These are phyloP conservation scores for Schizaphis graminum DNA, from an alignment of 2,888 invertebrate species.

Conservation along the genomic window DNA sequence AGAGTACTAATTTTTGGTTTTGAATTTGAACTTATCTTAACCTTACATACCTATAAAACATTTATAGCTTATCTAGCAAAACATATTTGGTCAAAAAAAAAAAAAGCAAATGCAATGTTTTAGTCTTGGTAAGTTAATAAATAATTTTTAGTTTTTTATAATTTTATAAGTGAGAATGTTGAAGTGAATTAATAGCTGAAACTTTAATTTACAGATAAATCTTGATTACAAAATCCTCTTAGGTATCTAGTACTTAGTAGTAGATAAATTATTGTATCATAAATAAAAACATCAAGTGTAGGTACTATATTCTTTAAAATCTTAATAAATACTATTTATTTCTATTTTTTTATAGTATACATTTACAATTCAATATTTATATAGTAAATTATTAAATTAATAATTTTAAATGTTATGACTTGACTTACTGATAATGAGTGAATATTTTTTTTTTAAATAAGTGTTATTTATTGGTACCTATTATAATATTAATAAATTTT, in stretches of 20 bases:
- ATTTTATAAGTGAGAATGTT: not conserved
- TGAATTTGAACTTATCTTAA: not conserved
- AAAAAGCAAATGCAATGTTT: not conserved
- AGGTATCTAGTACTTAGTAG: not conserved
- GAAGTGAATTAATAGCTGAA: not conserved
- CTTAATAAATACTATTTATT: not conserved
- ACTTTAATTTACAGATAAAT: not conserved
- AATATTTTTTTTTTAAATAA: not conserved
- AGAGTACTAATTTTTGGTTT: not conserved
- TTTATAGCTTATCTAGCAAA: not conserved
- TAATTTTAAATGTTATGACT: not conserved
- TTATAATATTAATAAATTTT: constrained; percentile 61
- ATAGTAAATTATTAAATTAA: not conserved
- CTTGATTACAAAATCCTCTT: not conserved
- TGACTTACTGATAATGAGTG: not conserved
- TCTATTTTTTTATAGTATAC: not conserved
- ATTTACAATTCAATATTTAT: not conserved
- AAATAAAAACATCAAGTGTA: not conserved
- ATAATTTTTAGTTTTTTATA: not conserved
- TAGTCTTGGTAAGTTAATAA: not conserved
- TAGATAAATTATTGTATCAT: not conserved
- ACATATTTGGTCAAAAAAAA: not conserved
- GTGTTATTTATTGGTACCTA: constrained; percentile 6
- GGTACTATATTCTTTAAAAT: not conserved
- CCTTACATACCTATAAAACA: not conserved